Evolutionary conservation across 2,113 vertebrate species (phyloP), one percentile per base, ranked within the genome.

Genomic region (Charina bottae): DNA sequence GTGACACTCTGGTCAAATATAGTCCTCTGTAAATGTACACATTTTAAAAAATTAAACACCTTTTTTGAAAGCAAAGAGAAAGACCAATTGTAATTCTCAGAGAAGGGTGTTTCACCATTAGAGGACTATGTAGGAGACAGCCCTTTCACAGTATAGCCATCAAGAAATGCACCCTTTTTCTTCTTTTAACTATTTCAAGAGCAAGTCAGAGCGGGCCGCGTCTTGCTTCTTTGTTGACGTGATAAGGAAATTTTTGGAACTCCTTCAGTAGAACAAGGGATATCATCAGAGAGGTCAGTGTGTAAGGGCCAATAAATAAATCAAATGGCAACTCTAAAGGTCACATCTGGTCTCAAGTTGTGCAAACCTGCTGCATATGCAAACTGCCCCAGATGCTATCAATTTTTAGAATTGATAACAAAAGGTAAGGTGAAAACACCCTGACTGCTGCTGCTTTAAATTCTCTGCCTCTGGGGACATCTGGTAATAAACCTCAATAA

Each of bases 391-490:
- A 78, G 17, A 58, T 24, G 19, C 53, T 68, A 4, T 85, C 21
- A 33, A 1, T 21, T 62, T 33, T 26, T 42, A 42, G 46, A 90
- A 37, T 26, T 46, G 42, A 46, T 64, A 54, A n/a, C 12, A 21
- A 49, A 85, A 49, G 26, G n/a, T 9, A 86, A 19, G 2, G 3
- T 83, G 19, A 24, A 37, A n/a, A 85, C 19, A 24, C 23, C 60
- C 42, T 59, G 26, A 28, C 23, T 46, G 37, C 42, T 89, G 6
- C 24, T 49, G 42, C 53, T 64, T 33, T 53, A 85, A 54, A 64
- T 62, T 33, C 42, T 62, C 21, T 85, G 17, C 83, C 46, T 46
- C 3, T 93, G 94, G 93, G 89, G 88, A 85, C 21, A 93, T 21
- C 58, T 85, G 62, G 59, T 23, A 83, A 92, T 93, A 92, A 85